phyloP scores from a whole-genome alignment of 2,797 vertebrate species.

The Gymnoscopelus braueri region DNA sequence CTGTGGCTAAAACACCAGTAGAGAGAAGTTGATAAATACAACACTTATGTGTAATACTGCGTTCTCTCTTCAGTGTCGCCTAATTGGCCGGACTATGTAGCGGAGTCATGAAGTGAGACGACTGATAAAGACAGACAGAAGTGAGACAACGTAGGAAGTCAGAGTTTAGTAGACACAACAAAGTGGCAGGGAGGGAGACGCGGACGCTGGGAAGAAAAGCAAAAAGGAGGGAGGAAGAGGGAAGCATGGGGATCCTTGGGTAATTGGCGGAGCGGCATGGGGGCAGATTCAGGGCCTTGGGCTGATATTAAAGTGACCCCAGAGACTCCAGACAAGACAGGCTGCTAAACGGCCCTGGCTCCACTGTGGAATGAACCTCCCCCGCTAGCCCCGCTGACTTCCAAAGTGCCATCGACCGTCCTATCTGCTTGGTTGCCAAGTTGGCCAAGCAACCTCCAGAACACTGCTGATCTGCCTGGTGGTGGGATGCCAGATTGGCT shows the following conservation, averaged over 20 bases:
- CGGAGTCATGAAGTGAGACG: slow-evolving; percentile 12
- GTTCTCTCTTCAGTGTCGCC: slow-evolving; percentile 18
- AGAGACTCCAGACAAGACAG: slow-evolving; percentile 75
- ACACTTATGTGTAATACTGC: no score
- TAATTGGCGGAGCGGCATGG: slow-evolving; percentile 66
- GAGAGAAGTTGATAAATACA: not conserved
- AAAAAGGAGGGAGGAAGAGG: slow-evolving; percentile 36
- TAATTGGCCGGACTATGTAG: not conserved
- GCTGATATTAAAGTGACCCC: slow-evolving; percentile 77
- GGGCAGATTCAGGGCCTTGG: slow-evolving; percentile 68
- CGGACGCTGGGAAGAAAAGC: slow-evolving; percentile 37
- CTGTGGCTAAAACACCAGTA: no score
- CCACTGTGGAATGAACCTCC: slow-evolving; percentile 76
- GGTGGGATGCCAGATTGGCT: not conserved
- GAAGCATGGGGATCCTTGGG: slow-evolving; percentile 55
- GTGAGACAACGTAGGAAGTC: slow-evolving; percentile 29
- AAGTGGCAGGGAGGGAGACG: slow-evolving; percentile 40
- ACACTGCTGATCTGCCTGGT: slow-evolving; percentile 8
- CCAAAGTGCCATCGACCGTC: slow-evolving; percentile 35
- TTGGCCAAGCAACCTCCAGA: slow-evolving; percentile 4
- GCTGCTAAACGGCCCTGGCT: slow-evolving; percentile 73
- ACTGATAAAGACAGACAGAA: slow-evolving; percentile 11
- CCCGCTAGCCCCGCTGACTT: slow-evolving; percentile 34
- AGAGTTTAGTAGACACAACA: slow-evolving; percentile 38
- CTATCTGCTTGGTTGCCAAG: slow-evolving; percentile 28